Evolutionary conservation across 1,140 invertebrate genomes (phyloP).

Genomic region (Pteromalus puparum): DNA sequence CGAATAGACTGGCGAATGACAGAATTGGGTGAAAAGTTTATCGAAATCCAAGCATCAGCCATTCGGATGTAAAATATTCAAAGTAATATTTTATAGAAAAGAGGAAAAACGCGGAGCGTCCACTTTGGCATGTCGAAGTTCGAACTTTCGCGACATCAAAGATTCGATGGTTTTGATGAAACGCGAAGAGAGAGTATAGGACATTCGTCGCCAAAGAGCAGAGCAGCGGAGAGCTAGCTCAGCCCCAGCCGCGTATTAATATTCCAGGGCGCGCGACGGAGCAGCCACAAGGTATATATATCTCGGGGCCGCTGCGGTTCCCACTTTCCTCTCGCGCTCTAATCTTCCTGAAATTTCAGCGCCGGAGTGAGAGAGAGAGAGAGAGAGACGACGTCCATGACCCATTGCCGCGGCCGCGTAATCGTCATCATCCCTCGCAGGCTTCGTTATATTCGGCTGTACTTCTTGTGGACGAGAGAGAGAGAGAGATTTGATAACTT

Average conservation of each 20-base stretch:
- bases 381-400: conserved; percentile 11
- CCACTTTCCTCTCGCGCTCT: conserved; percentile 10
- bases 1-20: no score
- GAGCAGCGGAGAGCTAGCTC: neutral
- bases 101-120: neutral
- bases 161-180: conserved; percentile 43
- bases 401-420: conserved; percentile 31
- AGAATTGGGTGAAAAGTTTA: neutral
- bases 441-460: neutral
- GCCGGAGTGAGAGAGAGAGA: neutral
- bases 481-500: conserved; percentile 30
- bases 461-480: neutral
- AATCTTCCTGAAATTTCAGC: conserved; percentile 27
- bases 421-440: conserved; percentile 11
- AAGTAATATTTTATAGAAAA: neutral
- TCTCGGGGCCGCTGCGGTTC: neutral
- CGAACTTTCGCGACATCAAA: conserved; percentile 26
- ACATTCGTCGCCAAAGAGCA: no score
- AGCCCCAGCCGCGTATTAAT: conserved; percentile 21
- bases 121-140: neutral
- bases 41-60: neutral
- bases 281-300: conserved; percentile 40
- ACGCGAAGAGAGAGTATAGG: neutral
- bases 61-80: conserved; percentile 32
- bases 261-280: conserved; percentile 28